phyloP scores from a whole-genome alignment of 2,113 vertebrate genomes.

The Alosa alosa region DNA sequence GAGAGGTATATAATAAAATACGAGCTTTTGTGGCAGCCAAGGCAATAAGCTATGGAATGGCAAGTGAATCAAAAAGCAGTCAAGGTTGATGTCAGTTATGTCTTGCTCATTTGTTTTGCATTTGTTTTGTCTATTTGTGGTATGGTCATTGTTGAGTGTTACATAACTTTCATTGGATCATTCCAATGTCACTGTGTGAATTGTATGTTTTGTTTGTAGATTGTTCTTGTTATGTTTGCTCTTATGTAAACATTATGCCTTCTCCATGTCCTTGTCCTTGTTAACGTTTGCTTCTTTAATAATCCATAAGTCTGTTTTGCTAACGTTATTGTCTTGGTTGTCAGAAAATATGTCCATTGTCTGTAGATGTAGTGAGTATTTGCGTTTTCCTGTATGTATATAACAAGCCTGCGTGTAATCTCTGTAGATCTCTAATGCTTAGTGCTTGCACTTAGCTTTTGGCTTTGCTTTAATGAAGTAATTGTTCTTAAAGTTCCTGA shows the following conservation, averaged over 20 bases:
- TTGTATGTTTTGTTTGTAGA: not conserved
- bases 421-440: not conserved
- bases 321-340: not conserved
- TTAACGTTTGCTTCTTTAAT: conserved; percentile 19
- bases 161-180: not conserved
- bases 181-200: conserved; percentile 23
- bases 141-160: not conserved
- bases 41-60: not conserved
- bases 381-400: not conserved
- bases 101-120: not conserved
- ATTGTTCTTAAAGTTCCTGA: conserved; percentile 62
- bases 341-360: not conserved
- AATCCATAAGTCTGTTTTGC: not conserved
- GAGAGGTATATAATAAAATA: conserved; percentile 52
- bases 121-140: not conserved
- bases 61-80: not conserved
- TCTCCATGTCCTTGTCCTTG: not conserved
- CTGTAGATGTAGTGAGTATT: not conserved
- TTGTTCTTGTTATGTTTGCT: conserved; percentile 11
- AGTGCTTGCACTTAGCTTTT: not conserved
- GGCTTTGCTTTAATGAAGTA: conserved; percentile 45
- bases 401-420: not conserved
- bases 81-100: not conserved
- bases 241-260: not conserved
- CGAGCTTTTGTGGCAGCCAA: not conserved